Conservation (phyloP, 2,888 invertebrate species). For the Cantharis nigra region DNA sequence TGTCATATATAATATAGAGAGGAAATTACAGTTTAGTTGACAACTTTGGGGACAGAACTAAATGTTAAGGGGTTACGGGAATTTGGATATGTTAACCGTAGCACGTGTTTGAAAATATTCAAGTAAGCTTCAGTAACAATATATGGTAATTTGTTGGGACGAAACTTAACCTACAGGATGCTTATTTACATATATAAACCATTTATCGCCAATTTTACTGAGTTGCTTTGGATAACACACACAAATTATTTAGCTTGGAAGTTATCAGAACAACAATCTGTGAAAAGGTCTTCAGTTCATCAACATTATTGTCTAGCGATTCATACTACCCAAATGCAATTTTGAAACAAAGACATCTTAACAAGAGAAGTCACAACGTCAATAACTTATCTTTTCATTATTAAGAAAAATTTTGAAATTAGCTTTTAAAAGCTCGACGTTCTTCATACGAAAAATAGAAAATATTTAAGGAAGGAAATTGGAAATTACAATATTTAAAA, state of each 20-base stretch:
- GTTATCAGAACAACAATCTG: neutral
- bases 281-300: neutral
- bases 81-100: neutral
- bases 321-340: neutral
- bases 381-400: too few species aligned
- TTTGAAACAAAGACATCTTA: neutral
- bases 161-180: neutral
- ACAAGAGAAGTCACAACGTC: too few species aligned
- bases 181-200: neutral
- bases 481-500: too few species aligned
- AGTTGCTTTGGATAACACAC: neutral
- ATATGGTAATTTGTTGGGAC: neutral
- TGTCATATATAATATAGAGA: neutral
- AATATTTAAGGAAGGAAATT: too few species aligned
- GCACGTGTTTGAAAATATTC: neutral
- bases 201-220: neutral
- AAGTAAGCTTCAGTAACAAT: neutral
- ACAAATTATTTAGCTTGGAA: neutral
- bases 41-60: neutral
- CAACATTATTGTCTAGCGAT: neutral
- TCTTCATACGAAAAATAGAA: too few species aligned
- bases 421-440: too few species aligned
- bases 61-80: neutral
- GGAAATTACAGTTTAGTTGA: neutral
- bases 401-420: too few species aligned